Conservation (phyloP, 2,113 vertebrate species). For the Cyprinodon brontotheroides region DNA sequence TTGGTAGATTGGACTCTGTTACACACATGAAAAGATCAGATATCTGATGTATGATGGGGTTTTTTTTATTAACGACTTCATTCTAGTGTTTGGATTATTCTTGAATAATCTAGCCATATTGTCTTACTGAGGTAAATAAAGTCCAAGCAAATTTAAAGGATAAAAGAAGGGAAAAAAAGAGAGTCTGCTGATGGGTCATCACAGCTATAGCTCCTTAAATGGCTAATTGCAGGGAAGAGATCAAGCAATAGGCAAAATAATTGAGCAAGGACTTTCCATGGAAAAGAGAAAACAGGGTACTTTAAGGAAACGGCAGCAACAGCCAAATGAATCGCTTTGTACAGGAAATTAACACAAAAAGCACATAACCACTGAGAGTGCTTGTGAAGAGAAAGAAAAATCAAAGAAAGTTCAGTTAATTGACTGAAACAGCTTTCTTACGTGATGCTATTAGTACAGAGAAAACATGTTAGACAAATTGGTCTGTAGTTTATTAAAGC, state of each 20-base stretch:
- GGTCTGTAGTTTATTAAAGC: too few relatives aligned
- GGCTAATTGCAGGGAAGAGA: too few relatives aligned
- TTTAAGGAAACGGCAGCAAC: neutral
- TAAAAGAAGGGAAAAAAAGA: neutral
- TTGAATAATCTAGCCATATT: neutral
- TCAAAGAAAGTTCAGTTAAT: neutral
- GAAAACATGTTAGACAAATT: too few relatives aligned
- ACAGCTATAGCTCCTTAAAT: neutral
- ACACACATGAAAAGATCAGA: too few relatives aligned
- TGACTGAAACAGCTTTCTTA: neutral
- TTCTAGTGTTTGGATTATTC: too few relatives aligned
- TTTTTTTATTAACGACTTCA: too few relatives aligned
- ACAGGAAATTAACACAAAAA: neutral
- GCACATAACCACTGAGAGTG: neutral
- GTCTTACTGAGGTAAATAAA: neutral
- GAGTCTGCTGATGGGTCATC: neutral
- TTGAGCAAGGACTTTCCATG: neutral
- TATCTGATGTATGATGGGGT: too few relatives aligned
- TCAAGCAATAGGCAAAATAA: neutral
- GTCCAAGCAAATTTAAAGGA: neutral
- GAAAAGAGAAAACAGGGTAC: too few relatives aligned
- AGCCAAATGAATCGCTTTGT: too few relatives aligned
- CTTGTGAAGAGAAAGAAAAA: neutral
- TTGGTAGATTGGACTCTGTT: too few relatives aligned
- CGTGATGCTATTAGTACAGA: too few relatives aligned